Evolutionary conservation across 1,140 invertebrate species (phyloP).

Genomic region (Tenebrio molitor): DNA sequence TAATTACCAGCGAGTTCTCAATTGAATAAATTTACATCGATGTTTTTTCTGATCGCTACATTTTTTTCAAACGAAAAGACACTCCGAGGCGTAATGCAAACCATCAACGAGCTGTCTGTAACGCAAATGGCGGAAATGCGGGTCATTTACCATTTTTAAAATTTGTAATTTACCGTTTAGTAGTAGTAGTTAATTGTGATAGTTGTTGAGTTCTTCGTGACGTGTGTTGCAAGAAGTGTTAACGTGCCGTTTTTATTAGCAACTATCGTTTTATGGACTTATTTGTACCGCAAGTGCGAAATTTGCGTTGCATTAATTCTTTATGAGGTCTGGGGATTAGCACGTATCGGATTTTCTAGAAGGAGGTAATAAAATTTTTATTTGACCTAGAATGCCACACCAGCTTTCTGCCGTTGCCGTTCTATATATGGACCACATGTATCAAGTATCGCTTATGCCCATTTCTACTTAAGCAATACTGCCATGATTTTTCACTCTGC

Average conservation of each 20-base stretch:
- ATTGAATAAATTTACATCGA: conserved; percentile 2
- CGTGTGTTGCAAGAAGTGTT: neutral
- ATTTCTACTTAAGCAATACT: no score
- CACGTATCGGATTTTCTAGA: no score
- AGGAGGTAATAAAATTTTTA: no score
- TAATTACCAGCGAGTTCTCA: conserved; percentile 1
- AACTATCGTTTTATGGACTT: conserved; percentile 8
- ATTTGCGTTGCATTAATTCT: no score
- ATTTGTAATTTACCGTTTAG: conserved; percentile 13
- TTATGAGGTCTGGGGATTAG: no score
- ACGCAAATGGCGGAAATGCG: conserved; percentile 31
- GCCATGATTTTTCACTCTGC: no score
- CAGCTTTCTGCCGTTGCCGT: no score
- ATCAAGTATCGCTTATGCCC: no score
- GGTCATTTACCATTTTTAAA: conserved; percentile 28
- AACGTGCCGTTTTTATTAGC: neutral
- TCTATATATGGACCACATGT: no score
- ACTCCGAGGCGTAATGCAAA: no score
- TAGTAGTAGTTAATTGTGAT: conserved; percentile 9
- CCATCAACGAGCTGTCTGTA: no score
- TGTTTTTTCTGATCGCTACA: neutral
- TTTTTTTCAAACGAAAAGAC: conserved; percentile 17
- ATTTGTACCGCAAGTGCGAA: conserved; percentile 3
- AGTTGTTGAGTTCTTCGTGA: neutral
- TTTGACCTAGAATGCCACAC: no score